These are phyloP conservation scores for Drosophila pallidifrons DNA, from an alignment of 1,140 invertebrate genomes.

Conservation along the genomic window DNA sequence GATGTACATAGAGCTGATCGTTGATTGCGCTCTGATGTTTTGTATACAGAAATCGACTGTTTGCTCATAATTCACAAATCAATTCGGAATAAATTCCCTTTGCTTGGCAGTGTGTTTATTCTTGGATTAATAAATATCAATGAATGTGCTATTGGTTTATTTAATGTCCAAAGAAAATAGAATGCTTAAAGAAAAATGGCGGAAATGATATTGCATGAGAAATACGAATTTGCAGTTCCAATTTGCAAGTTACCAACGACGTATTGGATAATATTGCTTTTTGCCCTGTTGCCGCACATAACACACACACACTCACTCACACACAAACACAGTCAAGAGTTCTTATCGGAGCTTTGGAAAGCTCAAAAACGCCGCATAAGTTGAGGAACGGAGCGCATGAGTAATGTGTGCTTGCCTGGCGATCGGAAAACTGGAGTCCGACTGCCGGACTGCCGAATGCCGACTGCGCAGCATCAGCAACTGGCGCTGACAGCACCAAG, in stretches of 20 bases:
- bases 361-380: conserved; percentile 34
- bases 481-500: conserved; percentile 28
- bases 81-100: neutral
- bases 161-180: neutral
- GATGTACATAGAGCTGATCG: neutral
- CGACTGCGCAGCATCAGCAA: conserved; percentile 49
- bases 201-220: neutral
- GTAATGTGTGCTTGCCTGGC: conserved; percentile 22
- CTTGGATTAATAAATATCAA: neutral
- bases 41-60: neutral
- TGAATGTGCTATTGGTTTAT: too few species aligned
- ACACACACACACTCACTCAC: neutral
- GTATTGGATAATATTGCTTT: neutral
- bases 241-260: neutral
- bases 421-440: conserved; percentile 31
- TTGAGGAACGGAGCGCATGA: conserved; percentile 36
- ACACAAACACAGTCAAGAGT: conserved; percentile 13
- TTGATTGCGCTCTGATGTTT: neutral
- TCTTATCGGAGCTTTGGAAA: conserved; percentile 41
- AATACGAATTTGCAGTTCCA: conserved; percentile 1
- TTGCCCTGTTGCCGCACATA: neutral
- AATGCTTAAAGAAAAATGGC: neutral
- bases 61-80: neutral
- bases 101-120: neutral
- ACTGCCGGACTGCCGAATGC: conserved; percentile 8